A percentile compares a stretch with the other conserved stretches of the same genome.
Evolutionary conservation across 2,888 invertebrate species (phyloP).

Genomic region (Paralinhomoeus sp.): DNA sequence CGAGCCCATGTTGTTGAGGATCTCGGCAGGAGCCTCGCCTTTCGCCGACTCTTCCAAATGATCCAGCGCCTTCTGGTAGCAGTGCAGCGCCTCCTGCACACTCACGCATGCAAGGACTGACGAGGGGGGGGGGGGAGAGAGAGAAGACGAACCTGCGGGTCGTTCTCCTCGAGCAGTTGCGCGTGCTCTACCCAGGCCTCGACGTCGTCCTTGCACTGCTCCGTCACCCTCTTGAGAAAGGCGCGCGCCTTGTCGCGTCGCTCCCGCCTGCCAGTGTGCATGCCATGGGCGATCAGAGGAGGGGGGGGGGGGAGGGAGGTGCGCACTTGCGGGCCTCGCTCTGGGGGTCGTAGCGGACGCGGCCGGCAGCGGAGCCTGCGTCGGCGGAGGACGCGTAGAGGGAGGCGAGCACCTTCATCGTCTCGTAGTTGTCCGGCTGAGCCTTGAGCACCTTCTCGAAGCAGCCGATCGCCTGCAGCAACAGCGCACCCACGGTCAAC

Average conservation of each 20-base stretch:
- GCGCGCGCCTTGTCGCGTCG: conserved; percentile 61
- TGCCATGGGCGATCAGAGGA: too few species aligned
- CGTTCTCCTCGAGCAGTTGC: conserved; percentile 84
- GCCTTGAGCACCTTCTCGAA: conserved; percentile 94
- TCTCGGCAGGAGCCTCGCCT: conserved; percentile 85
- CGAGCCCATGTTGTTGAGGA: conserved; percentile 86
- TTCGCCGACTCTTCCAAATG: conserved; percentile 72
- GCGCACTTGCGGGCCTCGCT: neutral
- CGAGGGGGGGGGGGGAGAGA: too few species aligned
- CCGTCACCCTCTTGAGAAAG: conserved; percentile 64
- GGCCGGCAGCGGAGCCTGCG: conserved; percentile 5
- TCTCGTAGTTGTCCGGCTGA: conserved; percentile 92
- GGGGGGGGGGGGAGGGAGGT: too few species aligned
- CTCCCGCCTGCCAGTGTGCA: conserved; percentile 2
- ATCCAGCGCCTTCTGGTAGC: conserved; percentile 74
- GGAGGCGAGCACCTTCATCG: conserved; percentile 95
- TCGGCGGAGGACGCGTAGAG: conserved; percentile 47
- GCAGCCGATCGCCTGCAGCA: conserved; percentile 64
- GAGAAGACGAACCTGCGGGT: conserved; percentile 37
- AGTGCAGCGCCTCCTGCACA: conserved; percentile 51
- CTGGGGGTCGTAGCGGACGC: conserved; percentile 9
- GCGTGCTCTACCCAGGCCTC: conserved; percentile 98
- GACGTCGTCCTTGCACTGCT: conserved; percentile 69
- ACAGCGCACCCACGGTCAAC: too few species aligned
- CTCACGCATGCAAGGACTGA: neutral